Base-by-base conservation (phyloP, 2,113 vertebrate genomes). In the Haemorhous mexicanus region DNA sequence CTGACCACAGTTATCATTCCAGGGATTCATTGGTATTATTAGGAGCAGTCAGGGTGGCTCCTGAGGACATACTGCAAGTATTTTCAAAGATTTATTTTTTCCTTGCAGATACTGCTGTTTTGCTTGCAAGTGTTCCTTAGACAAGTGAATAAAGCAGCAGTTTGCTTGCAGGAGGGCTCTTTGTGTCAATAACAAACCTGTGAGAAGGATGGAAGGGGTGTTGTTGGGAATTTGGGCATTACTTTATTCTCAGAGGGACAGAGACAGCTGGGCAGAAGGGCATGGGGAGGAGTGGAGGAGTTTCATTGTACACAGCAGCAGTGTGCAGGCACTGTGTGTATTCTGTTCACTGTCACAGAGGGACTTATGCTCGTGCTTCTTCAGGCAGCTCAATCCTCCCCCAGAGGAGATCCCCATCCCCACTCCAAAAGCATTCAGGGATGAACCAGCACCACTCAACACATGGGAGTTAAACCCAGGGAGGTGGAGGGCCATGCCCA, bases 291-390 rank as follows among this genome's bases (percentile, higher is more conserved):
- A 37, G 30, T 39, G 43, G 32, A 47, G 32, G 43, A 37, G 23
- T 56, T 90, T 33, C 23, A 9, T 0, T 43, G 43, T 15, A 10
- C 8, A 1, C 44, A 76, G 39, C 55, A 72, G 61, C 35, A 20
- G 30, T 1, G 7, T 55, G 23, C 56, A 49, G 32, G 8, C 33
- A 12, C 67, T 0, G 0, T 15, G 6, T 3, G 1, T 8, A 0
- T 6, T 28, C 22, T 41, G 19, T 12, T 44, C 26, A 16, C 35
- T 16, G 19, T 46, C 72, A 35, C 50, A 49, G 47, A 46, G 0
- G 2, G 37, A 63, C 10, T 72, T 15, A 1, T 0, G 1, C 11
- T 61, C 3, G 11, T 27, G 8, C 30, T 90, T 56, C 66, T 24
- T 59, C 13, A 46, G 46, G 37, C 43, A 56, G 61, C 56, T 81